Evolutionary conservation across 2,113 vertebrate genomes (phyloP).

Genomic region (western clawed frog (Xenopus tropicalis)): UCB_Xtro_10.0 CM004445.2:21646001-21646500

Average conservation of each 20-base stretch:
- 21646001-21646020: too few species aligned
- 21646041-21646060: conserved; percentile 18
- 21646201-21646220: conserved; percentile 2
- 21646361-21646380: too few species aligned
- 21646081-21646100: conserved; percentile 8
- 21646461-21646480: too few species aligned
- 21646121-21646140: conserved; percentile 7
- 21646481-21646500: too few species aligned
- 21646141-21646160: conserved; percentile 18
- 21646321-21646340: too few species aligned
- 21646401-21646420: too few species aligned
- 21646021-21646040: background rate
- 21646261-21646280: background rate
- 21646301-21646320: background rate
- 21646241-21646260: background rate
- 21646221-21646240: background rate
- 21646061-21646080: conserved; percentile 8
- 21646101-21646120: background rate
- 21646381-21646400: too few species aligned
- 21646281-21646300: background rate
- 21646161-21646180: conserved; percentile 30
- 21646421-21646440: too few species aligned
- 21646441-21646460: too few species aligned
- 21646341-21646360: too few species aligned
- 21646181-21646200: conserved; percentile 22